These are phyloP conservation scores for Thamnophis sirtalis DNA, from an alignment of 2,113 vertebrate species.

Conservation along the genomic window DNA sequence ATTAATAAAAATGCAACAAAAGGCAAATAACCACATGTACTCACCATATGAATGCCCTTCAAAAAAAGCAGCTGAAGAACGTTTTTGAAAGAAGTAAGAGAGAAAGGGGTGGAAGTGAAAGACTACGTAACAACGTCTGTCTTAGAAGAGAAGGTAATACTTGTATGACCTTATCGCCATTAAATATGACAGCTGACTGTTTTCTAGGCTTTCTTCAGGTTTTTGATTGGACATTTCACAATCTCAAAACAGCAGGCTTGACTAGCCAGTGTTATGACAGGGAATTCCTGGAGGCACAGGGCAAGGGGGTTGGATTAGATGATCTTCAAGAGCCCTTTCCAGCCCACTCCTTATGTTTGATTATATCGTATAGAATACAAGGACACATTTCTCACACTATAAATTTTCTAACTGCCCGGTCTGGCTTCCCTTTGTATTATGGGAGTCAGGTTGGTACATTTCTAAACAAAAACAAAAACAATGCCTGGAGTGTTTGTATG, in stretches of 20 bases:
- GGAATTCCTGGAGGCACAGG: background rate
- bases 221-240: background rate
- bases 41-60: background rate
- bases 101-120: background rate
- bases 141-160: background rate
- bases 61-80: background rate
- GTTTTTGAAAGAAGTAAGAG: background rate
- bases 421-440: background rate
- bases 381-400: background rate
- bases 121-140: background rate
- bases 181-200: background rate
- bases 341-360: background rate
- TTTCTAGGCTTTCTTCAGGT: background rate
- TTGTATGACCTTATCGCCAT: background rate
- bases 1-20: background rate
- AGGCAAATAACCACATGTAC: background rate
- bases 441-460: background rate
- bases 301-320: background rate
- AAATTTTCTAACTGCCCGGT: background rate
- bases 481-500: background rate
- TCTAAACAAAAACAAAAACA: background rate
- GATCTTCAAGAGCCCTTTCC: background rate
- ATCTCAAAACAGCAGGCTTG: background rate
- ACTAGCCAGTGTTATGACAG: background rate
- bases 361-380: background rate